phyloP scores from a whole-genome alignment of 2,113 vertebrate species.

The Paradisaea rubra region DNA sequence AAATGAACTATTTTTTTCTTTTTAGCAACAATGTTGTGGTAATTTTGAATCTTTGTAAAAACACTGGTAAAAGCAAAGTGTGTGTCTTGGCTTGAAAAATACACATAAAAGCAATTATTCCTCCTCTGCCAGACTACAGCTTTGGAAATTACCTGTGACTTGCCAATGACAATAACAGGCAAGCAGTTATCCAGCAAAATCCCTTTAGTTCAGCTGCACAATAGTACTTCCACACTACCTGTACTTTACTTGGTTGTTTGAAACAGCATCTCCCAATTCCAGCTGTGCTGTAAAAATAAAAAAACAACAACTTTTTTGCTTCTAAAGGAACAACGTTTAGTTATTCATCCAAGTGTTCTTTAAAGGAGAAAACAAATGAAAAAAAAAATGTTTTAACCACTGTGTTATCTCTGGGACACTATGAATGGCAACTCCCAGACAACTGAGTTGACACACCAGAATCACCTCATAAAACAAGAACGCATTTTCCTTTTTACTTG shows the following conservation, averaged over 20 bases:
- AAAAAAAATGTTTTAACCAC: background rate
- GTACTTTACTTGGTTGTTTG: background rate
- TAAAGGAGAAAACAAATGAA: background rate
- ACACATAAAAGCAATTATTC: conserved; percentile 8
- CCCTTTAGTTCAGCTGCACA: background rate
- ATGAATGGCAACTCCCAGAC: background rate
- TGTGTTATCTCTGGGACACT: background rate
- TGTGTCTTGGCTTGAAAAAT: conserved; percentile 8
- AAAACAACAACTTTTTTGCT: background rate
- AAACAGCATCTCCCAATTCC: background rate
- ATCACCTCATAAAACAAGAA: background rate
- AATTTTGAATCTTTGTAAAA: background rate
- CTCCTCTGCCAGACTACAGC: background rate
- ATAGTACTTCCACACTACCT: background rate
- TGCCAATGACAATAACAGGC: background rate
- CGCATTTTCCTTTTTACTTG: background rate
- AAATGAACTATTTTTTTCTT: background rate
- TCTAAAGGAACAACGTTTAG: background rate
- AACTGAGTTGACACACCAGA: background rate
- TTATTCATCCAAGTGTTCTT: background rate
- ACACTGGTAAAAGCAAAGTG: background rate
- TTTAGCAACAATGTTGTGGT: background rate
- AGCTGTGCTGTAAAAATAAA: background rate
- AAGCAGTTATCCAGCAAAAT: conserved; percentile 1
- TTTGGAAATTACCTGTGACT: background rate